These are phyloP conservation scores for Pipa parva DNA, from an alignment of 2,113 vertebrate species.

Conservation along the genomic window DNA sequence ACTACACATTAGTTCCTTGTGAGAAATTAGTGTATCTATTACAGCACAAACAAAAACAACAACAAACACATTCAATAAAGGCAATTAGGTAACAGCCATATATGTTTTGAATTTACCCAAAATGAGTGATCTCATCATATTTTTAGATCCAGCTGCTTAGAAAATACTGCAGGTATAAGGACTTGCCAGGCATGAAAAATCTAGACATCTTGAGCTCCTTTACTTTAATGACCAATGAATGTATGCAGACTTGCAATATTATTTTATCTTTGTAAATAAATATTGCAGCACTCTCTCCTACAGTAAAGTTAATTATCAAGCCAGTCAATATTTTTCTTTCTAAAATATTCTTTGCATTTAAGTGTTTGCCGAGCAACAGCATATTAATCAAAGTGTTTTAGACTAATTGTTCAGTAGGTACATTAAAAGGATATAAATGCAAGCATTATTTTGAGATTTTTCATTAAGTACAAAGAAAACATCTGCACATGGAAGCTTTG, in stretches of 20 bases:
- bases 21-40: too few relatives aligned
- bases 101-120: too few relatives aligned
- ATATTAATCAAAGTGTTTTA: slow-evolving; percentile 42
- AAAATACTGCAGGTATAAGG: too few relatives aligned
- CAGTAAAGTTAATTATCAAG: slow-evolving; percentile 39
- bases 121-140: too few relatives aligned
- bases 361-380: slow-evolving; percentile 41
- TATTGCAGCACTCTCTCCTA: slow-evolving; percentile 19
- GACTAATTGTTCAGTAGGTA: slow-evolving; percentile 40
- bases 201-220: not conserved
- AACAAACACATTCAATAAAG: too few relatives aligned
- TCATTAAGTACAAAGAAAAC: slow-evolving; percentile 19
- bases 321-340: slow-evolving; percentile 38
- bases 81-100: too few relatives aligned
- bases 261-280: slow-evolving; percentile 11
- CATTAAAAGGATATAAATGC: slow-evolving; percentile 37
- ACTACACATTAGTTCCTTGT: too few relatives aligned
- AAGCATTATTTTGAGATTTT: slow-evolving; percentile 24
- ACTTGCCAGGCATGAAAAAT: not conserved
- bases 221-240: slow-evolving; percentile 22
- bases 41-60: too few relatives aligned
- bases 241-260: slow-evolving; percentile 8
- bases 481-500: slow-evolving; percentile 26
- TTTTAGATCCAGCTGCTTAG: too few relatives aligned
- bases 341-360: slow-evolving; percentile 38